Evolutionary conservation across 2,113 vertebrate genomes (phyloP), one percentile per base, ranked within the genome.

Genomic region (Physeter macrocephalus): DNA sequence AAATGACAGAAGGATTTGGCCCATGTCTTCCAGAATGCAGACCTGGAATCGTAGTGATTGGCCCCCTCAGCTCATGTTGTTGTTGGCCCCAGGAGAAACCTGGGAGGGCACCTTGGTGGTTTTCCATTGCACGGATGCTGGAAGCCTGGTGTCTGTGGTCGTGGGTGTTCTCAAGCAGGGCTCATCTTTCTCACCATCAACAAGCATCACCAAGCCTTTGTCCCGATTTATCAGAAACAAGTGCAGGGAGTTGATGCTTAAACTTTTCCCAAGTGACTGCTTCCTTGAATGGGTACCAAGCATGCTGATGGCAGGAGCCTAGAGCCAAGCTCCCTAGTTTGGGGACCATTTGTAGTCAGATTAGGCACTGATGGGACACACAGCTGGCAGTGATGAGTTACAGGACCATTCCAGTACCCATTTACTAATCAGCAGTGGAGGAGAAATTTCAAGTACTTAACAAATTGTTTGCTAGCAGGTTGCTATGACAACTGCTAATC

Each of bases 401-500:
- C 39, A 27, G 27, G 84, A 27, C 59, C 49, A 54, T 94, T 69
- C 84, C 84, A 52, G 39, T 81, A 85, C 34, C 36, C 69, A 82
- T 62, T 91, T 84, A 57, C 89, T 72, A 88, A 96, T 96, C 96
- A 75, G 34, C 71, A 85, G 77, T 71, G 84, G 69, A 74, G 80
- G 88, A 75, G 84, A 92, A 82, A 92, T 90, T 96, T 75, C 71
- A 94, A 90, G 93, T 93, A 43, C 81, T 97, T 96, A 92, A 93
- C 90, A 77, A 94, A 82, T 93, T 89, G 71, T 97, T 90, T 88
- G 80, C 87, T 94, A 72, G 92, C 90, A 61, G 3, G 21, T 98
- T 97, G 95, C 95, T 92, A 88, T 97, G 80, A 87, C 71, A 96
- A 96, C 61, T 23, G 83, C 74, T 93, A 27, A 92, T 95, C 87